Conservation (phyloP, 2,888 invertebrate species). For the Lathronympha strigana region DNA sequence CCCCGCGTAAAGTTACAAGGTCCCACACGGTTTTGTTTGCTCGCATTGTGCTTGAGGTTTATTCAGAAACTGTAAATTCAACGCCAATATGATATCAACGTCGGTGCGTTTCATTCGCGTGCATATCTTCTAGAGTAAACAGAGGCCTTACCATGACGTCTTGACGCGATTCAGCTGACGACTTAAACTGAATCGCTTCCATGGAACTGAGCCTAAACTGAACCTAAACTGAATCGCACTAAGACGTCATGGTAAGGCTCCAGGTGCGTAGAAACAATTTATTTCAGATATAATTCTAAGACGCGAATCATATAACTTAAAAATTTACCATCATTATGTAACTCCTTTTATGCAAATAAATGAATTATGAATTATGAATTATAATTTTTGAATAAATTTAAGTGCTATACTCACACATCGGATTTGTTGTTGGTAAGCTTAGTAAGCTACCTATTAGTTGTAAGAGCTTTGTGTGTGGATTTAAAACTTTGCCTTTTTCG, state of each 20-base stretch:
- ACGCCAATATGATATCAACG: not conserved
- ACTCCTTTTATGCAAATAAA: too few species aligned
- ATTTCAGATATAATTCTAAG: not conserved
- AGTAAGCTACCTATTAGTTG: slow-evolving; percentile 1
- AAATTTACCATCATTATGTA: too few species aligned
- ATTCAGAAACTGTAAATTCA: not conserved
- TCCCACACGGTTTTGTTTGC: slow-evolving; percentile 26
- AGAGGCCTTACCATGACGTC: too few species aligned
- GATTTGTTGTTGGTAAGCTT: slow-evolving; percentile 2
- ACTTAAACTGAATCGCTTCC: too few species aligned
- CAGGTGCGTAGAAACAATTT: not conserved
- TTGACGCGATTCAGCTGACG: too few species aligned
- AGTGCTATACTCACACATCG: not conserved
- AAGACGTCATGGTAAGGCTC: too few species aligned
- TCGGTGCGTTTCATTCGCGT: not conserved
- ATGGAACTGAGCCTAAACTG: too few species aligned
- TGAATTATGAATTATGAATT: too few species aligned
- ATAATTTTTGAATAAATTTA: not conserved
- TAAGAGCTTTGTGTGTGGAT: not conserved
- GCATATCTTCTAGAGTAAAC: not conserved
- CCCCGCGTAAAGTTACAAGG: slow-evolving; percentile 39
- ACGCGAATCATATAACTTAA: not conserved
- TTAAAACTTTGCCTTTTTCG: not conserved
- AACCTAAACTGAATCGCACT: too few species aligned
- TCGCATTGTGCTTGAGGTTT: slow-evolving; percentile 2